A percentile compares a stretch with the other conserved stretches of the same genome.
phyloP scores from a whole-genome alignment of 2,888 invertebrate genomes.

The Pterostichus madidus region DNA sequence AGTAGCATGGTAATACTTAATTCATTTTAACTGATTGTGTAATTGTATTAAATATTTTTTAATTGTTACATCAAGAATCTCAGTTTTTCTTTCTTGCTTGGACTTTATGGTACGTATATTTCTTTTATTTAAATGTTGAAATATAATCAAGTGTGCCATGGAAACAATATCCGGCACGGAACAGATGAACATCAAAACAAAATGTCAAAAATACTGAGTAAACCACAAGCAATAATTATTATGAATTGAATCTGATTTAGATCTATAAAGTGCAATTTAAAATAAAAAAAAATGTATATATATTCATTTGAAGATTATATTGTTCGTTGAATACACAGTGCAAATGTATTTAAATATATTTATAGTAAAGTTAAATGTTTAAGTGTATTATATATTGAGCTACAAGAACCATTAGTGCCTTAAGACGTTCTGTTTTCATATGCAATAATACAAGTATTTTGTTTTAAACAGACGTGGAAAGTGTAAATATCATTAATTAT shows the following conservation, averaged over 20 bases:
- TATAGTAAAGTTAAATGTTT: slow-evolving; percentile 63
- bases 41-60: slow-evolving; percentile 35
- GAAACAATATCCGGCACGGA: not conserved
- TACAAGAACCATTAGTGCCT: slow-evolving; percentile 62
- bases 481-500: slow-evolving; percentile 63
- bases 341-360: slow-evolving; percentile 67
- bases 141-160: not conserved
- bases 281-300: slow-evolving; percentile 58
- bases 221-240: slow-evolving; percentile 21
- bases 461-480: slow-evolving; percentile 35
- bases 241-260: slow-evolving; percentile 30
- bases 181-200: slow-evolving; percentile 12
- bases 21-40: slow-evolving; percentile 51
- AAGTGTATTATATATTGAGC: slow-evolving; percentile 62
- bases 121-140: slow-evolving; percentile 9
- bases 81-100: slow-evolving; percentile 20
- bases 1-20: slow-evolving; percentile 62
- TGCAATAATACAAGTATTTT: slow-evolving; percentile 51
- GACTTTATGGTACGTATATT: slow-evolving; percentile 27
- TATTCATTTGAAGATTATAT: slow-evolving; percentile 65
- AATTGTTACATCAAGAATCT: slow-evolving; percentile 27
- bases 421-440: slow-evolving; percentile 56
- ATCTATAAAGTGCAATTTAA: slow-evolving; percentile 63
- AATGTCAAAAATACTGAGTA: slow-evolving; percentile 4
- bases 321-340: slow-evolving; percentile 65